Conservation (phyloP, 2,888 invertebrate species). For the Pyrrhosoma nymphula region DNA sequence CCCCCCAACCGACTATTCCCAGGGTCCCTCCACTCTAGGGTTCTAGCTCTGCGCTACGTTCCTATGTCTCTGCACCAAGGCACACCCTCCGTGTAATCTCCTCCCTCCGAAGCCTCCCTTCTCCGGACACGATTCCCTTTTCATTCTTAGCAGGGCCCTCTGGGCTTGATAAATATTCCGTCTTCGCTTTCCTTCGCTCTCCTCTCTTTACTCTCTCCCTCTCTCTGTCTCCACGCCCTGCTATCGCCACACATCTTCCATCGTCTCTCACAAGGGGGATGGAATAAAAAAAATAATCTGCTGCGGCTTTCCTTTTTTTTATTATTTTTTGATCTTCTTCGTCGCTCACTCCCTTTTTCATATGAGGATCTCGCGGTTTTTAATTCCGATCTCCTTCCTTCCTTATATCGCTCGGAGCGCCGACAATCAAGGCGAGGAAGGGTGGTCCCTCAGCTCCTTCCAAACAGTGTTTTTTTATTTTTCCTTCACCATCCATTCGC, state of each 20-base stretch:
- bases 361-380: conserved; percentile 49
- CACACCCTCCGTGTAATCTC: neutral
- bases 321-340: neutral
- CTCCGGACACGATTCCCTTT: conserved; percentile 1
- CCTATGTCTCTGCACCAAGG: neutral
- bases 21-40: neutral
- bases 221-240: neutral
- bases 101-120: neutral
- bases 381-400: conserved; percentile 57
- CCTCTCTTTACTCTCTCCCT: neutral
- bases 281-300: too few relatives aligned
- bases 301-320: neutral
- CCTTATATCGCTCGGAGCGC: conserved; percentile 24
- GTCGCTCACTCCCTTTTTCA: conserved; percentile 53
- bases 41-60: neutral
- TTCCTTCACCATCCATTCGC: neutral
- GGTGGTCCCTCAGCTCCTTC: neutral
- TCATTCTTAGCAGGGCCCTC: conserved; percentile 60
- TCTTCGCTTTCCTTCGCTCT: conserved; percentile 30
- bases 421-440: neutral
- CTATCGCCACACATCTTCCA: conserved; percentile 20
- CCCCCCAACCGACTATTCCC: too few relatives aligned
- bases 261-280: neutral
- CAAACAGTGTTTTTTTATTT: neutral
- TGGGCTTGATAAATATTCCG: conserved; percentile 65